A percentile compares a stretch with the other conserved stretches of the same genome.
These are phyloP conservation scores for Odontocolon sp. DNA, from an alignment of 2,888 invertebrate genomes.

Conservation along the genomic window DNA sequence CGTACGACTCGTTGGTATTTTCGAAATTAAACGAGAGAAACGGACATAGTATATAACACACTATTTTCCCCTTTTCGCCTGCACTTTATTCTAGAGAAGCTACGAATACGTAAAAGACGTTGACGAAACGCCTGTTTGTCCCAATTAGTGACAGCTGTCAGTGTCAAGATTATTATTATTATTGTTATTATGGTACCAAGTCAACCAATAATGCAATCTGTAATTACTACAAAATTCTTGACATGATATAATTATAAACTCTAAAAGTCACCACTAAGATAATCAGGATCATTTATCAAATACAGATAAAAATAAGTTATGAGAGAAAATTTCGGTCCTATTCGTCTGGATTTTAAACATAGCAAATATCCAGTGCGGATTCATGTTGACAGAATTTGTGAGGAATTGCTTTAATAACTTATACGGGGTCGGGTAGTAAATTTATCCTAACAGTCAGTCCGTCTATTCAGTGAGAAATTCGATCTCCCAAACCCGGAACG, in stretches of 20 bases:
- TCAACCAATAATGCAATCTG: no score
- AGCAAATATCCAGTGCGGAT: no score
- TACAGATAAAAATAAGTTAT: no score
- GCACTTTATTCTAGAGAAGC: conserved; percentile 7
- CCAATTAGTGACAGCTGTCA: conserved; percentile 14
- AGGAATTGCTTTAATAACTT: no score
- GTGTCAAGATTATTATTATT: conserved; percentile 14
- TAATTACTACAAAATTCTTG: no score
- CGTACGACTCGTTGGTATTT: conserved; percentile 55
- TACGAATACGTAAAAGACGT: background rate
- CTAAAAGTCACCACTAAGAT: no score
- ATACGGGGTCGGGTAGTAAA: no score
- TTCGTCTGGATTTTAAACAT: no score
- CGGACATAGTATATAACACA: conserved; percentile 37
- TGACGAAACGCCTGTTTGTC: conserved; percentile 25
- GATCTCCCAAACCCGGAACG: conserved; percentile 3
- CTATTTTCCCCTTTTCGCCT: background rate
- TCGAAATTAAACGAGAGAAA: conserved; percentile 58
- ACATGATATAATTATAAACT: no score
- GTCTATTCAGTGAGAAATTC: background rate
- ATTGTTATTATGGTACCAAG: conserved; percentile 2
- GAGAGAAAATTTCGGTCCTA: no score
- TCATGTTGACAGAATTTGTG: no score
- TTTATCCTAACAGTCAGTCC: background rate
- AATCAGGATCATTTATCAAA: no score